These are phyloP conservation scores for Alloscopus bannaensis DNA, from an alignment of 2,888 invertebrate species.

Conservation along the genomic window DNA sequence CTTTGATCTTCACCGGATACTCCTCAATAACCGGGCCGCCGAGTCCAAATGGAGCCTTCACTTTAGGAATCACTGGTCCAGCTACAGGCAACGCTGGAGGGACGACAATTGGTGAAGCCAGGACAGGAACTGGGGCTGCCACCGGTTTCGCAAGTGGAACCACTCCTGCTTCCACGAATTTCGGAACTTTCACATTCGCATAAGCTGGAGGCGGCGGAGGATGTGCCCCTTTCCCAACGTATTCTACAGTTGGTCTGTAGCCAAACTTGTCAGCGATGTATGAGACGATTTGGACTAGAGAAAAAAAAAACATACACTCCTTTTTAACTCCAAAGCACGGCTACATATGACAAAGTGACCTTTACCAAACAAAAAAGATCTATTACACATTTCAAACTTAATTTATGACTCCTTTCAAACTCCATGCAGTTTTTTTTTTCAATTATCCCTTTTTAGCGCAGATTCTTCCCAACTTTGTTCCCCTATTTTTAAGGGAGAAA, in stretches of 20 bases:
- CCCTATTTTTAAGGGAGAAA: background rate
- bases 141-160: conserved; percentile 19
- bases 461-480: background rate
- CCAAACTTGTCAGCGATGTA: conserved; percentile 72
- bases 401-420: conserved; percentile 13
- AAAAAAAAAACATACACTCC: too few species aligned
- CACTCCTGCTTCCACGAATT: conserved; percentile 39
- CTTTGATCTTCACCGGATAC: conserved; percentile 58
- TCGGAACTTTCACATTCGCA: conserved; percentile 69
- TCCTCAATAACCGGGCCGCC: conserved; percentile 33
- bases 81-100: background rate
- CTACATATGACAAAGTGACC: too few species aligned
- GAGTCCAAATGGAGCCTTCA: conserved; percentile 33
- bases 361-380: too few species aligned
- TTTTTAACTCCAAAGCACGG: too few species aligned
- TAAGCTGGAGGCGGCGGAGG: conserved; percentile 72
- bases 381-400: background rate
- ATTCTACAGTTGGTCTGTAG: conserved; percentile 71
- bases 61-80: conserved; percentile 10
- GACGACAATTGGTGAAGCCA: conserved; percentile 26
- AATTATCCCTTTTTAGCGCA: background rate
- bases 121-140: conserved; percentile 3
- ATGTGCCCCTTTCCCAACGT: conserved; percentile 72
- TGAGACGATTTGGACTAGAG: conserved; percentile 69
- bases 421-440: background rate